Evolutionary conservation across 2,888 invertebrate species (phyloP).

Genomic region (Geophilus truncorum): DNA sequence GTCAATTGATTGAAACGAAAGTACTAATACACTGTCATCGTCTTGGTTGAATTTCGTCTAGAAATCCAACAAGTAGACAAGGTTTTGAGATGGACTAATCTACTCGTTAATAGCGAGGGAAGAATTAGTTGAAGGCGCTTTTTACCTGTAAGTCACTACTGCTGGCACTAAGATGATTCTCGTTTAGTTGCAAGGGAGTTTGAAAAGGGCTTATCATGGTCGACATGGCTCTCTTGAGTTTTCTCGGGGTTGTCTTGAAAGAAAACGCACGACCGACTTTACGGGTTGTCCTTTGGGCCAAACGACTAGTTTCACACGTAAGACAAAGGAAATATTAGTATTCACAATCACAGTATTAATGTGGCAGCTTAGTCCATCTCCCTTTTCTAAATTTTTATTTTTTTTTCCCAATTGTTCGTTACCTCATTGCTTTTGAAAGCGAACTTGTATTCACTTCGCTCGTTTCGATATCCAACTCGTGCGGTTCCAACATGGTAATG

Average conservation of each 20-base stretch:
- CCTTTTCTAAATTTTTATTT: neutral
- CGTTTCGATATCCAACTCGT: slow-evolving; percentile 80
- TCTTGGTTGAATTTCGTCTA: neutral
- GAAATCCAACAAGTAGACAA: neutral
- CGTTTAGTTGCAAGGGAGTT: slow-evolving; percentile 15
- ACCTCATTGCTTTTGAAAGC: slow-evolving; percentile 82
- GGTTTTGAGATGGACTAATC: neutral
- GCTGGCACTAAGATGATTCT: slow-evolving; percentile 33
- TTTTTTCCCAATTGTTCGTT: slow-evolving; percentile 41
- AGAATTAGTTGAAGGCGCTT: neutral
- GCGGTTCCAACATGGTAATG: slow-evolving; percentile 68
- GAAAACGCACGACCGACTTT: slow-evolving; percentile 89
- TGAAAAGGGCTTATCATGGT: slow-evolving; percentile 77
- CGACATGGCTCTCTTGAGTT: slow-evolving; percentile 87
- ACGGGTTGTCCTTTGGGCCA: slow-evolving; percentile 40
- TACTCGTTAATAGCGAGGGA: neutral
- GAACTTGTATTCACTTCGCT: slow-evolving; percentile 81
- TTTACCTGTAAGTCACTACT: slow-evolving; percentile 33
- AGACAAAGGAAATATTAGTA: slow-evolving; percentile 3
- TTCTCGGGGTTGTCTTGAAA: slow-evolving; percentile 91
- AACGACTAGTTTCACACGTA: slow-evolving; percentile 37
- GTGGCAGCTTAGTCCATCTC: slow-evolving; percentile 6
- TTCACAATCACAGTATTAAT: neutral
- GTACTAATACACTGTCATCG: neutral
- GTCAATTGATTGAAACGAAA: neutral